These are phyloP conservation scores for Epizoanthus rinbou DNA, from an alignment of 92 coral and sea anemone genomes.

Conservation along the genomic window DNA sequence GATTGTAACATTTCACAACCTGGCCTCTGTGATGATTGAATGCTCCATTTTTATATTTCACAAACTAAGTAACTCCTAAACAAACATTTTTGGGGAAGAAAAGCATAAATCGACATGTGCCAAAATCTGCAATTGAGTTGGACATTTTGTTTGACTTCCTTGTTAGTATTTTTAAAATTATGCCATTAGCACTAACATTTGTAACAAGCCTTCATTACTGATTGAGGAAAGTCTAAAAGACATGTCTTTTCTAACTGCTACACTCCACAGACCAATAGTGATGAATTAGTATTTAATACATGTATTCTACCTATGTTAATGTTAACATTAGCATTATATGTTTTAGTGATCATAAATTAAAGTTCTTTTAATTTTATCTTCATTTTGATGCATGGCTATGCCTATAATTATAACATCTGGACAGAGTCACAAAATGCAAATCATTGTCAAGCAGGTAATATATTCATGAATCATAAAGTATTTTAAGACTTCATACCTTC, in stretches of 20 bases:
- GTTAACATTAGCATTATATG: not conserved
- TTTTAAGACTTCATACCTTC: conserved; percentile 58
- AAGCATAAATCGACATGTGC: not conserved
- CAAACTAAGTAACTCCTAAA: conserved; percentile 3
- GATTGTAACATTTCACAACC: not conserved
- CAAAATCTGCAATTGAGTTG: not conserved
- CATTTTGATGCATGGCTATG: not conserved
- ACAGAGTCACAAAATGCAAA: not conserved
- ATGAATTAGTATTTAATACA: too few species aligned
- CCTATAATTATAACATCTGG: too few species aligned
- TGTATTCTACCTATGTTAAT: not conserved
- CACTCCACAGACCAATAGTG: too few species aligned
- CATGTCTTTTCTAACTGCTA: too few species aligned
- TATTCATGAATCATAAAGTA: not conserved
- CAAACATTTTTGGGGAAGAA: conserved; percentile 15
- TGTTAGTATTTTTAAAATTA: not conserved
- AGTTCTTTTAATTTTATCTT: not conserved
- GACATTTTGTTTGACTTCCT: not conserved
- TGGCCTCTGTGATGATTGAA: not conserved
- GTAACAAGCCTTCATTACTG: not conserved
- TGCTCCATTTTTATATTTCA: not conserved
- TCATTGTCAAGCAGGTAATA: not conserved
- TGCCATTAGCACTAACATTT: not conserved
- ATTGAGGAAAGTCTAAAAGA: too few species aligned
- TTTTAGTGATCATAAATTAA: not conserved